A percentile compares a stretch with the other conserved stretches of the same genome.
phyloP scores from a whole-genome alignment of 1,140 invertebrate species.

The Cyclargus thomasi region DNA sequence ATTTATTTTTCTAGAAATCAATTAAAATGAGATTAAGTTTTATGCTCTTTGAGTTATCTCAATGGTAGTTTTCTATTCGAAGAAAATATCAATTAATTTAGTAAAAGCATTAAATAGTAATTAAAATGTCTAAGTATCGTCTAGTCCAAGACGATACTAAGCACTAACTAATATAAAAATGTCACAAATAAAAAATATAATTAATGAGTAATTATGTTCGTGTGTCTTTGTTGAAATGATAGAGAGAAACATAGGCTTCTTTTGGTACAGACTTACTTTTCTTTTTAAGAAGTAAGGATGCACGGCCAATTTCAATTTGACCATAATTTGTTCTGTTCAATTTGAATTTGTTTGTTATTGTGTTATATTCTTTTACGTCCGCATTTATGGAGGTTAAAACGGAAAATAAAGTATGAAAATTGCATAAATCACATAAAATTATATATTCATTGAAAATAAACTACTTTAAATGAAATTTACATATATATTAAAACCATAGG shows the following conservation, averaged over 20 bases:
- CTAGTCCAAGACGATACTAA: background rate
- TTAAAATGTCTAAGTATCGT: background rate
- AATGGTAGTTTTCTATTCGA: background rate
- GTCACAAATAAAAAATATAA: background rate
- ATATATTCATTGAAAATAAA: background rate
- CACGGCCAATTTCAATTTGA: no score
- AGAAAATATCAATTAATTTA: background rate
- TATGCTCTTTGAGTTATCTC: background rate
- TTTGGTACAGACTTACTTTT: no score
- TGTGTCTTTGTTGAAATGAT: no score
- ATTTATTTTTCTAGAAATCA: background rate
- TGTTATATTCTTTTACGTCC: background rate
- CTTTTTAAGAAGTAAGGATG: no score
- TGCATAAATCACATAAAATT: conserved; percentile 1
- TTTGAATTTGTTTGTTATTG: background rate
- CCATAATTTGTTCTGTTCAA: background rate
- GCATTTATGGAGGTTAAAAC: background rate
- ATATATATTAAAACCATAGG: background rate
- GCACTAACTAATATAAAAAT: background rate
- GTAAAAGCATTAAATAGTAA: background rate
- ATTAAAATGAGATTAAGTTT: background rate
- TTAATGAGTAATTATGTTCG: no score
- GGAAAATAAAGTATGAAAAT: background rate
- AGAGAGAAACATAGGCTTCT: no score
- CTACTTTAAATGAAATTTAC: background rate